Conservation (phyloP, 2,797 vertebrate species). For the Poeciliopsis paucimaculata region DNA sequence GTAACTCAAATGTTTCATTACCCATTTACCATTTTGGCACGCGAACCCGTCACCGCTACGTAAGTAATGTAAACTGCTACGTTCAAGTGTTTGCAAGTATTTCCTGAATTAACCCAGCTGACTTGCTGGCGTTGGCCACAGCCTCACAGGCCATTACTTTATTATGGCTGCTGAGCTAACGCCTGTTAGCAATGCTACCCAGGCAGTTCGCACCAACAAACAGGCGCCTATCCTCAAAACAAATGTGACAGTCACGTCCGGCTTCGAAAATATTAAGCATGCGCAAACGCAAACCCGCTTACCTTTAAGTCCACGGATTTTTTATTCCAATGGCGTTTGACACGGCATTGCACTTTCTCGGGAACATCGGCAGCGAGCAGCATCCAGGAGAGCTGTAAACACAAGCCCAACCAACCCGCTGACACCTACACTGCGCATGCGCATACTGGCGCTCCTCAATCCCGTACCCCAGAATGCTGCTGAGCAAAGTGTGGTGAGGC, state of each 20-base stretch:
- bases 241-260: slow-evolving; percentile 1
- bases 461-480: not conserved
- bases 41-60: not conserved
- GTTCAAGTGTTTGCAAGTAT: not conserved
- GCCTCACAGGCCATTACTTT: slow-evolving; percentile 65
- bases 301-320: slow-evolving; percentile 71
- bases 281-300: slow-evolving; percentile 36
- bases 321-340: slow-evolving; percentile 74
- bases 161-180: slow-evolving; percentile 54
- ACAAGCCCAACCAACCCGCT: slow-evolving; percentile 77
- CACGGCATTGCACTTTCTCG: slow-evolving; percentile 77
- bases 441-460: slow-evolving; percentile 37
- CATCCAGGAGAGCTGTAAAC: slow-evolving; percentile 84
- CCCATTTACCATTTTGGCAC: not conserved
- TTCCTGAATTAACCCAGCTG: slow-evolving; percentile 10
- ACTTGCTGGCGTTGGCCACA: slow-evolving; percentile 32
- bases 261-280: not conserved
- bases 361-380: slow-evolving; percentile 74
- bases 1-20: slow-evolving; percentile 4
- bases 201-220: slow-evolving; percentile 43
- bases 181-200: slow-evolving; percentile 64
- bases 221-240: slow-evolving; percentile 5
- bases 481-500: slow-evolving; percentile 22
- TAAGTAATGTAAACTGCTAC: not conserved
- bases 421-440: slow-evolving; percentile 73